These are phyloP conservation scores for Danio kyathit DNA, from an alignment of 2,797 vertebrate species.

Conservation along the genomic window DNA sequence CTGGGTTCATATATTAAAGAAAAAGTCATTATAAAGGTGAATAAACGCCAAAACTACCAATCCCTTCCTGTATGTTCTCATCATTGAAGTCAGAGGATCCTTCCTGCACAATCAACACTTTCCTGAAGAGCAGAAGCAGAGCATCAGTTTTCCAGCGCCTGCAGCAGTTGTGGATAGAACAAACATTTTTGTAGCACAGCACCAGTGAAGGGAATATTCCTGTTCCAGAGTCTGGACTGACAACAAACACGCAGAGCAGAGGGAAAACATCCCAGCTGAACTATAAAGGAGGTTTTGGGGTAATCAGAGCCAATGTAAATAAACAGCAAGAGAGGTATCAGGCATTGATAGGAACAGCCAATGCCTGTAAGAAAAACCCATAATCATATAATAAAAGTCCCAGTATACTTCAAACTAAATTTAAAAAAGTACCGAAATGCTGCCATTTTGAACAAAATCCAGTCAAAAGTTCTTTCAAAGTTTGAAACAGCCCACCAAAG, in stretches of 20 bases:
- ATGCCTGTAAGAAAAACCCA: neutral
- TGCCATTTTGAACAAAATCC: too few species aligned
- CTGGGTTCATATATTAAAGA: too few species aligned
- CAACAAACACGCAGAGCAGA: constrained; percentile 26
- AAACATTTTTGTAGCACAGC: constrained; percentile 6
- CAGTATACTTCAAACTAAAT: too few species aligned
- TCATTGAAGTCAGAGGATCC: neutral
- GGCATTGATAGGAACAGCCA: neutral
- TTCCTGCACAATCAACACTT: constrained; percentile 7
- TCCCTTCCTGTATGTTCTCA: neutral
- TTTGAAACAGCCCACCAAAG: too few species aligned
- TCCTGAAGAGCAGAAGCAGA: neutral
- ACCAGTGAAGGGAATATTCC: constrained; percentile 14
- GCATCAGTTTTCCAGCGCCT: constrained; percentile 14
- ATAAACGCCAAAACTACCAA: neutral
- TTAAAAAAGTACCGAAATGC: too few species aligned
- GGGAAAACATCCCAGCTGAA: constrained; percentile 1
- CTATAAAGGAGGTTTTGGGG: neutral
- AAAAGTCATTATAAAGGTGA: too few species aligned
- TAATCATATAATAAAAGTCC: neutral
- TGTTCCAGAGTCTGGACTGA: neutral
- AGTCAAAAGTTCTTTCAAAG: too few species aligned
- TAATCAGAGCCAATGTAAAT: constrained; percentile 25
- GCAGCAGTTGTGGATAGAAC: neutral
- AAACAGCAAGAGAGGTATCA: neutral